Base-by-base conservation (phyloP, 2,113 vertebrate species). In the Cacatua alba region DNA sequence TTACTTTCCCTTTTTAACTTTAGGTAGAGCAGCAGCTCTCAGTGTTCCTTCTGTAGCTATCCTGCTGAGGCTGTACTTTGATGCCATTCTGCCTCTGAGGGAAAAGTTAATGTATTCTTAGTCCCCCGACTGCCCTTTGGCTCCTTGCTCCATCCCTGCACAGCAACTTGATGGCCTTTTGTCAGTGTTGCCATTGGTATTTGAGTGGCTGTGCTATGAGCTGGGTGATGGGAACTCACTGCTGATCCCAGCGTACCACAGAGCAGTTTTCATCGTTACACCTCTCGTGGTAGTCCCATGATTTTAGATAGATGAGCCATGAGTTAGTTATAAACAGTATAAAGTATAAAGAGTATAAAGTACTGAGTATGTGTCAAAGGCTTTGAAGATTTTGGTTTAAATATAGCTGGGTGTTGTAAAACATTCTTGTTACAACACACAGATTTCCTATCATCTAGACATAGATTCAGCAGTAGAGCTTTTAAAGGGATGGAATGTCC, bases 151-250 rank as follows among this genome's bases (percentile, higher is more conserved):
- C 44, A 41, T 57, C 59, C 53, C 43, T 76, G 25, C 57, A 28
- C 39, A 57, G 43, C 67, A 60, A 3, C 46, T 12, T 17, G 21
- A 26, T 2, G 4, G 41, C 21, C 43, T 86, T 59, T 76, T 2
- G 0, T 17, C 3, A 5, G 12, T 2, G 0, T 20, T 72, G 59
- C 44, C 7, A 0, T 41, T 55, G 55, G 13, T 49, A 37, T 25
- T 67, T 62, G 37, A 57, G 49, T 44, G 51, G 17, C 65, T 82
- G 41, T 43, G 21, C 70, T 39, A 5, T 0, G 6, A 43, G 21
- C 51, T 68, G 65, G n/a, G 28, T 25, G 57, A 25, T 29, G 86
- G 43, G 67, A 85, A 9, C 31, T 75, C 0, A 0, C 74, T 82
- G 74, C 81, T 67, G 37, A 63, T 75, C 17, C n/a, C 57, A 82